phyloP scores from a whole-genome alignment of 2,113 vertebrate genomes.

The Ovibos moschatus region DNA sequence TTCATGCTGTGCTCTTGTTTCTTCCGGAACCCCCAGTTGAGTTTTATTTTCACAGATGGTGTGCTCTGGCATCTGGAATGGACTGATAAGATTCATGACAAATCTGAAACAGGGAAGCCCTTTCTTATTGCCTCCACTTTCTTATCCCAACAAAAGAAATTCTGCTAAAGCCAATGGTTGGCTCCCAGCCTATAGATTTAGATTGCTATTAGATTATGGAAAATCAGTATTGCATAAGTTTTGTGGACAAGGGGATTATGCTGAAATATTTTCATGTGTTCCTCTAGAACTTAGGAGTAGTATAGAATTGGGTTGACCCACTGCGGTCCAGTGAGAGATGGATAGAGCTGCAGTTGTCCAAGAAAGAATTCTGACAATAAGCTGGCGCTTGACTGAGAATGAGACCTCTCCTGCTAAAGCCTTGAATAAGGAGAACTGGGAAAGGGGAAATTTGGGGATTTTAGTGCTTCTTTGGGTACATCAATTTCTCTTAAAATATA shows the following conservation, averaged over 20 bases:
- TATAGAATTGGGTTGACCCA: neutral
- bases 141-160: neutral
- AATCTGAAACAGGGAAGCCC: neutral
- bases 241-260: neutral
- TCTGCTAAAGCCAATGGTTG: neutral
- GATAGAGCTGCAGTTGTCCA: neutral
- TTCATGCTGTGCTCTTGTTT: too few species aligned
- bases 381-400: neutral
- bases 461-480: neutral
- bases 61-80: neutral
- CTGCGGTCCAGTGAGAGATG: neutral
- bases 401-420: neutral
- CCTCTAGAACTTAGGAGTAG: neutral
- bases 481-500: slow-evolving; percentile 5
- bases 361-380: neutral
- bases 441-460: neutral
- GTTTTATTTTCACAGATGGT: neutral
- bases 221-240: neutral
- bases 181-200: neutral
- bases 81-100: neutral
- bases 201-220: neutral
- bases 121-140: neutral
- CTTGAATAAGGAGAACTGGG: neutral
- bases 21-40: neutral
- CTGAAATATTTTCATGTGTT: neutral